Conservation (phyloP, 2,113 vertebrate species). For the Xenotilapia leptura region DNA sequence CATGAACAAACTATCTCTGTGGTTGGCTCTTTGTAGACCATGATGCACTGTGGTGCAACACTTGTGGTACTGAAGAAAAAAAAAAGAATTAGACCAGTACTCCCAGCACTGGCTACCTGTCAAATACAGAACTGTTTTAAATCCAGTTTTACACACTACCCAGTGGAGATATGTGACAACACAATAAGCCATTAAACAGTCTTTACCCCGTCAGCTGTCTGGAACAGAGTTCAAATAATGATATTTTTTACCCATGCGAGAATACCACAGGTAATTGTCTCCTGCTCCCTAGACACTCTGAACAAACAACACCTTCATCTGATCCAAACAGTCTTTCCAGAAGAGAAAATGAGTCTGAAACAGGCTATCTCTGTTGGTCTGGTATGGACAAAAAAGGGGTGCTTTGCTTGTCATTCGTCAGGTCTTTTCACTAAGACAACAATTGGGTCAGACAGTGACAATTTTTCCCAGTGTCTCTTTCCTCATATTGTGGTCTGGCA, state of each 20-base stretch:
- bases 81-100: not conserved
- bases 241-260: not conserved
- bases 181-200: not conserved
- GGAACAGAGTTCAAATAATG: not conserved
- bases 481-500: constrained; percentile 41
- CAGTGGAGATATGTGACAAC: not conserved
- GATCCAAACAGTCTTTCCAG: not conserved
- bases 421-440: constrained; percentile 19
- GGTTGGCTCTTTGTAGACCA: not conserved
- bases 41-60: not conserved
- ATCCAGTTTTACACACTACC: not conserved
- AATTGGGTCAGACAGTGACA: constrained; percentile 28
- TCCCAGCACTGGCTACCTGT: not conserved
- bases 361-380: not conserved
- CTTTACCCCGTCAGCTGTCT: not conserved
- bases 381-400: not conserved
- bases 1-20: not conserved
- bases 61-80: not conserved
- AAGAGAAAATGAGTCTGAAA: not conserved
- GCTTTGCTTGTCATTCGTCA: not conserved
- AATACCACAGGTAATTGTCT: not conserved
- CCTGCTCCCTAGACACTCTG: not conserved
- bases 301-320: not conserved
- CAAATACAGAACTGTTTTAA: not conserved
- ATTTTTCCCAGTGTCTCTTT: constrained; percentile 24